Percentiles rank a stretch among this genome's conserved stretches.
These are phyloP conservation scores for Spermophilus dauricus DNA, from an alignment of 2,113 vertebrate species.

Conservation along the genomic window DNA sequence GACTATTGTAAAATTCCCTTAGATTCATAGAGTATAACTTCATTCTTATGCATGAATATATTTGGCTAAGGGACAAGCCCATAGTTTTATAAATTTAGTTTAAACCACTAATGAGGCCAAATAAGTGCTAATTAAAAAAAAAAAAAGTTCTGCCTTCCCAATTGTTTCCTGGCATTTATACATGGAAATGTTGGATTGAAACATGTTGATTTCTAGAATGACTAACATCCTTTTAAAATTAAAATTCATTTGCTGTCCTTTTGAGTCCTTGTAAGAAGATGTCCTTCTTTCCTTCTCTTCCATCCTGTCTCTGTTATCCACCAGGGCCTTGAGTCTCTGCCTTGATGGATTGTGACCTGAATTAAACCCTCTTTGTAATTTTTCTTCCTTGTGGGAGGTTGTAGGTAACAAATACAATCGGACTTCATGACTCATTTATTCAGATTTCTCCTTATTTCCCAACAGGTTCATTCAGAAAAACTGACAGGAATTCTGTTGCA, in stretches of 20 bases:
- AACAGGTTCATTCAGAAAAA: constrained; percentile 60
- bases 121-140: constrained; percentile 54
- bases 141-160: neutral
- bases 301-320: neutral
- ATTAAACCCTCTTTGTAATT: neutral
- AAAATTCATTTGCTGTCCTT: constrained; percentile 2
- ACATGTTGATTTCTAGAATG: constrained; percentile 31
- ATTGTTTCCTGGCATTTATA: constrained; percentile 21
- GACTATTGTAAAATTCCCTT: constrained; percentile 81
- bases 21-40: constrained; percentile 81
- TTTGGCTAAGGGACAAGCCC: constrained; percentile 76
- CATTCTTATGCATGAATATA: constrained; percentile 80
- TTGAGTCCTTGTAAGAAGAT: neutral
- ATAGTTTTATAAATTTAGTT: constrained; percentile 69
- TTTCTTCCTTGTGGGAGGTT: constrained; percentile 36
- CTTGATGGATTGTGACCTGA: neutral
- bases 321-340: neutral
- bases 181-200: neutral
- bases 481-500: neutral
- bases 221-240: constrained; percentile 55
- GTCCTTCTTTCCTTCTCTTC: neutral
- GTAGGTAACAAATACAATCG: neutral
- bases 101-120: constrained; percentile 69
- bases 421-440: constrained; percentile 41
- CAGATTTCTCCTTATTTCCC: constrained; percentile 18